Percentiles rank a stretch among this genome's conserved stretches.
phyloP scores from a whole-genome alignment of 2,888 invertebrate species.

The Carterocephalus palaemon region DNA sequence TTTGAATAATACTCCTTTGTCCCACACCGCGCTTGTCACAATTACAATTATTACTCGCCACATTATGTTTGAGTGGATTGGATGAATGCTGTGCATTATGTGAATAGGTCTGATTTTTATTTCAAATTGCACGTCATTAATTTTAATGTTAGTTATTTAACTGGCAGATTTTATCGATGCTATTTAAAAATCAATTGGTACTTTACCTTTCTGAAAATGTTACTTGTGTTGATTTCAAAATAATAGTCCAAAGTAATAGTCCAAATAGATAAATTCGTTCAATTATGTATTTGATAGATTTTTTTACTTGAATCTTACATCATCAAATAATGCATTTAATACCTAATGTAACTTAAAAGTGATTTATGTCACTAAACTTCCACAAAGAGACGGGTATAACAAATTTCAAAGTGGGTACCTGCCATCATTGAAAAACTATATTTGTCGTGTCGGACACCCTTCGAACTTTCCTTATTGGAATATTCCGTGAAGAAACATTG shows the following conservation, averaged over 20 bases:
- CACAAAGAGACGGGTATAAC: constrained; percentile 45
- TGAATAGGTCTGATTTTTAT: constrained; percentile 18
- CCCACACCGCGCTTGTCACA: constrained; percentile 53
- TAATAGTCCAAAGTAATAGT: too few species aligned
- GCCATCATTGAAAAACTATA: constrained; percentile 71
- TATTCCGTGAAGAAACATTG: constrained; percentile 67
- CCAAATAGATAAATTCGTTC: too few species aligned
- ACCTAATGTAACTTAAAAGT: constrained; percentile 33
- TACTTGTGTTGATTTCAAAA: too few species aligned
- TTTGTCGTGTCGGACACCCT: constrained; percentile 55
- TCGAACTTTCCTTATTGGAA: constrained; percentile 69
- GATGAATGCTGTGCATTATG: constrained; percentile 13
- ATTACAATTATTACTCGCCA: constrained; percentile 47
- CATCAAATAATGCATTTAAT: constrained; percentile 24
- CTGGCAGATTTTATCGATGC: too few species aligned
- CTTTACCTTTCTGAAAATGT: too few species aligned
- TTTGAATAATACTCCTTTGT: constrained; percentile 69
- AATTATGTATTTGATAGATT: too few species aligned
- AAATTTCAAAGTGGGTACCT: constrained; percentile 58
- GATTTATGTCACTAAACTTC: constrained; percentile 50
- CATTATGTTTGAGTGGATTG: constrained; percentile 38
- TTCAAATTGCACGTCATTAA: too few species aligned
- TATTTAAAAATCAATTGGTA: too few species aligned
- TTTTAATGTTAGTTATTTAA: too few species aligned
- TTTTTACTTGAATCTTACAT: too few species aligned